Conservation (phyloP, 2,113 vertebrate genomes). For the Gavialis gangeticus region DNA sequence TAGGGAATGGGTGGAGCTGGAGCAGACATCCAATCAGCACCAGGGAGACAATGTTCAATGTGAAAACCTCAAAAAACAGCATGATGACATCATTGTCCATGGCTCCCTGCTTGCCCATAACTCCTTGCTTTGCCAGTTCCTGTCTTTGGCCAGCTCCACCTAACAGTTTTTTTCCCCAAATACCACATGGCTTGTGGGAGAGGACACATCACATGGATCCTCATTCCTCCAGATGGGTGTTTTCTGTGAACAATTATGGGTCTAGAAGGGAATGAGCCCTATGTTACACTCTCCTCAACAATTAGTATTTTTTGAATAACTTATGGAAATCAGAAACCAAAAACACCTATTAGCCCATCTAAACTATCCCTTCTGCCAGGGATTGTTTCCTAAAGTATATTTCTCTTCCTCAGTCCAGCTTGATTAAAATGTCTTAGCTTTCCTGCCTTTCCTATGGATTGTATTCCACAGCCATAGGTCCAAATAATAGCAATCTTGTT, state of each 20-base stretch:
- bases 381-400: not conserved
- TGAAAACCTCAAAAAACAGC: too few relatives aligned
- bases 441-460: not conserved
- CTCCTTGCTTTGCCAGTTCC: too few relatives aligned
- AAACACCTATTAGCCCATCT: not conserved
- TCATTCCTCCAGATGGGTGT: not conserved
- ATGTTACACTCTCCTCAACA: not conserved
- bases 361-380: not conserved
- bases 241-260: not conserved
- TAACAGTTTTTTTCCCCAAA: not conserved
- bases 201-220: not conserved
- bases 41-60: too few relatives aligned
- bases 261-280: accelerated
- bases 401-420: not conserved
- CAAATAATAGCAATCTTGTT: not conserved
- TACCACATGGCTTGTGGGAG: not conserved
- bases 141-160: too few relatives aligned
- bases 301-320: not conserved
- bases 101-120: too few relatives aligned
- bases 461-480: not conserved
- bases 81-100: too few relatives aligned
- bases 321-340: not conserved
- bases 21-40: too few relatives aligned
- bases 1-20: too few relatives aligned
- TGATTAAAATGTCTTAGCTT: not conserved